Conservation (phyloP, 2,888 invertebrate genomes). For the Hirtodrosophila cameraria region DNA sequence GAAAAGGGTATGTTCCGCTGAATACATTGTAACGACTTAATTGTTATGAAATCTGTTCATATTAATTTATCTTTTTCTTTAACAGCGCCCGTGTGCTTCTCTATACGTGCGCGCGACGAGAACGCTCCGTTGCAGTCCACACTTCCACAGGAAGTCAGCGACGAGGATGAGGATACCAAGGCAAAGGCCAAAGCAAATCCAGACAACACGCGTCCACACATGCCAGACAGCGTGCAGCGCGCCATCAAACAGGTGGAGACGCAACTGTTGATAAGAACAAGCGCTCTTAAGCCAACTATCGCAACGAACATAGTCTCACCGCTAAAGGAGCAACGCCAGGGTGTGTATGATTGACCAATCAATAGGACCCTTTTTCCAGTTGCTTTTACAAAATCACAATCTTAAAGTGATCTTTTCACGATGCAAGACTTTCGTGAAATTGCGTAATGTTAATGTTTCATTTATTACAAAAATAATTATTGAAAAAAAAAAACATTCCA, state of each 20-base stretch:
- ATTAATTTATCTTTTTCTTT: background rate
- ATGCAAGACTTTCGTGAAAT: too few relatives aligned
- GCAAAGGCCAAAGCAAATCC: constrained; percentile 37
- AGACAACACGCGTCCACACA: constrained; percentile 43
- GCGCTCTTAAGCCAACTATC: constrained; percentile 22
- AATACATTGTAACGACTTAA: too few relatives aligned
- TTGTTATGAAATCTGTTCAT: background rate
- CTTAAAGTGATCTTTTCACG: too few relatives aligned
- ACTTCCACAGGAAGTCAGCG: constrained; percentile 90
- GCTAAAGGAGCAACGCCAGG: constrained; percentile 64
- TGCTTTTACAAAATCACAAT: too few relatives aligned
- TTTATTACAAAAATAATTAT: too few relatives aligned
- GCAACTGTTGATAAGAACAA: constrained; percentile 80
- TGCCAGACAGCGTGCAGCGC: constrained; percentile 82
- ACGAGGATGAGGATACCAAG: constrained; percentile 85
- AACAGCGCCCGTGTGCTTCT: constrained; percentile 91
- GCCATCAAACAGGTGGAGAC: constrained; percentile 83
- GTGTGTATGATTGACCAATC: constrained; percentile 26
- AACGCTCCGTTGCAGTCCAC: constrained; percentile 89
- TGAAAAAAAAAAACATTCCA: too few relatives aligned
- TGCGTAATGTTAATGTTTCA: too few relatives aligned
- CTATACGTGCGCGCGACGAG: constrained; percentile 92
- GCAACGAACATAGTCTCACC: constrained; percentile 23
- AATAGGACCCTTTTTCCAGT: too few relatives aligned
- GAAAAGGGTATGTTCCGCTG: constrained; percentile 43